Evolutionary conservation across 2,888 invertebrate species (phyloP), one percentile per base, ranked within the genome.

Genomic region (Noctua janthe): DNA sequence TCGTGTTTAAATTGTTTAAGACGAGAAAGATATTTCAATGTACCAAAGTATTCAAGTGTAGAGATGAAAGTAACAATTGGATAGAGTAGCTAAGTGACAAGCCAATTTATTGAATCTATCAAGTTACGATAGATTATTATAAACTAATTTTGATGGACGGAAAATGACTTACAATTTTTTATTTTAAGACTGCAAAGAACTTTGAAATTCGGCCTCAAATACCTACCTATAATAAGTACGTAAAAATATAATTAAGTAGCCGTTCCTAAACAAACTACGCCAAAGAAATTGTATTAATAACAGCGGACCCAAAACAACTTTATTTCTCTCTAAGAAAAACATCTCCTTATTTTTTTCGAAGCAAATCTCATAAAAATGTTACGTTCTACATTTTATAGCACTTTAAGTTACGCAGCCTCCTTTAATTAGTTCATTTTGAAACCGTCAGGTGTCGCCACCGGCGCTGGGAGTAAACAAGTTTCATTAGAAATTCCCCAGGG

Each of bases 391-490:
- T 87, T 84, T 89, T 86, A 85, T 81, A 80, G 78, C 81, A 82
- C 83, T 89, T 88, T 74, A 85, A 87, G 83, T 83, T 76, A 69
- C 76, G 78, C 82, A 83, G 79, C 78, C 81, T 78, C 83, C 79
- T 80, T 88, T 89, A 90, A 90, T 90, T 90, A 90, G 89, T 90
- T 90, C 83, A 87, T 90, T 90, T 87, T 82, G 84, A 81, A 87
- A 89, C 90, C 90, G 83, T 86, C 90, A 90, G 90, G 90, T 90
- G 90, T 89, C 90, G 82, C 87, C 78, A 75, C 77, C 69, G 88
- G 84, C 84, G 71, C 67, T 71, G 8, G 70, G 82, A 71, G 89
- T 87, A 90, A 90, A 90, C 89, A 90, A 87, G 90, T 89, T 90
- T 89, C 88, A 88, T 90, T 88, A 89, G 80, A 69, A 75, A 86